Evolutionary conservation across 2,113 vertebrate species (phyloP), one percentile per base, ranked within the genome.

Genomic region (Ursus arctos): DNA sequence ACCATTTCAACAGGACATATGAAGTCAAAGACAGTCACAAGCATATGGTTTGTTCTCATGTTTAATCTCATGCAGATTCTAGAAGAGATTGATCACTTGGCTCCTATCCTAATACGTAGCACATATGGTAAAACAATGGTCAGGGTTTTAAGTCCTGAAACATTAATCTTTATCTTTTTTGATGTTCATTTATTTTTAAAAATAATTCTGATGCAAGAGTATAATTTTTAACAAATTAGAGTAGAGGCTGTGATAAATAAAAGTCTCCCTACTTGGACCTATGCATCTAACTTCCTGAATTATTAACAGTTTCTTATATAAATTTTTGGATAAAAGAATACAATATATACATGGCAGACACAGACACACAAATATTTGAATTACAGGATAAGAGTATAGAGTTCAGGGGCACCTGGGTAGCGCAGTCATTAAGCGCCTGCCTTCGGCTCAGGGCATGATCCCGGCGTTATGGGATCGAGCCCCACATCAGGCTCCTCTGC

Each of bases 261-360:
- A 81, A 71, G 2, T n/a, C 14, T 88, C 33, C 9, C 6, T 19
- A 31, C 15, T 80, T 72, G 21, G 8, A 65, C 11, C 6, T 47
- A 19, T 19, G 19, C 3, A 90, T 43, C 28, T 61, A 31, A 69
- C 16, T 76, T 82, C 22, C 49, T 90, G 40, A 74, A 81, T 72
- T 51, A 51, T 36, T 69, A 59, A 84, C 28, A 59, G 19, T 51
- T 28, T 86, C 11, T 76, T 33, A 67, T 19, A 36, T 18, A 69
- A 69, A 59, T 36, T 76, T 96, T 51, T 92, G 49, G 2, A 61
- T 89, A 65, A 83, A 94, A 43, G 18, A 67, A 84, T 43, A n/a
- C 1, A 80, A 88, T n/a, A 31, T 2, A 67, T 15, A 80, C 2
- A 33, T 21, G 6, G 26, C 9, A 63, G 28, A 47, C 33, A 51